These are phyloP conservation scores for Drosophila nigricruria DNA, from an alignment of 2,888 invertebrate genomes.

Conservation along the genomic window DNA sequence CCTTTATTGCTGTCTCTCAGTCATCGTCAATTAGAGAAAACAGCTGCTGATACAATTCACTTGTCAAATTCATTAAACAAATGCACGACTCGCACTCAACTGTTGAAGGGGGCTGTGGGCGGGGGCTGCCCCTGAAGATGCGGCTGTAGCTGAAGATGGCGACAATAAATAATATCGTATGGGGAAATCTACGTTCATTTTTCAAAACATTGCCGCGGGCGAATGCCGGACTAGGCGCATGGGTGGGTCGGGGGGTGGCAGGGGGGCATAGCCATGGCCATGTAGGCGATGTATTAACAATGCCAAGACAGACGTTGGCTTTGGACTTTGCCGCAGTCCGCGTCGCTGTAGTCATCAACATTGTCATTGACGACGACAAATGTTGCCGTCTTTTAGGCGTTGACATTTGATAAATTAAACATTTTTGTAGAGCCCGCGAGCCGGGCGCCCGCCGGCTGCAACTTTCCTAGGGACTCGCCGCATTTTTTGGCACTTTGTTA, in stretches of 20 bases:
- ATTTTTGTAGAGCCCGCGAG: slow-evolving; percentile 62
- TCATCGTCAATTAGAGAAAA: slow-evolving; percentile 52
- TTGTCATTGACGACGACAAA: slow-evolving; percentile 80
- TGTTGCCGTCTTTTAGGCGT: slow-evolving; percentile 79
- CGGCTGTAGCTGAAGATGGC: slow-evolving; percentile 34
- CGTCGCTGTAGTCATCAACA: slow-evolving; percentile 64
- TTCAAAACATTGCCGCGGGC: slow-evolving; percentile 74
- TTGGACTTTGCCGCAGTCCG: slow-evolving; percentile 32
- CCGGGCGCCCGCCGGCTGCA: slow-evolving; percentile 29
- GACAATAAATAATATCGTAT: slow-evolving; percentile 74
- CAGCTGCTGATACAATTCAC: slow-evolving; percentile 59
- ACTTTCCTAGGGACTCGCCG: slow-evolving; percentile 28
- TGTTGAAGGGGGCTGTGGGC: not conserved
- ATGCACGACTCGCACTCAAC: slow-evolving; percentile 43
- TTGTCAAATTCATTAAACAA: slow-evolving; percentile 72
- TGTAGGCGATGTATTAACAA: slow-evolving; percentile 59
- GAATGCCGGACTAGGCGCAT: slow-evolving; percentile 21
- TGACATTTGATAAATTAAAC: slow-evolving; percentile 82
- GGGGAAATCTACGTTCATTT: slow-evolving; percentile 72
- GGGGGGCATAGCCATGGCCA: slow-evolving; percentile 4
- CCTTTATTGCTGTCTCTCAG: slow-evolving; percentile 20
- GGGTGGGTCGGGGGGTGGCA: not conserved
- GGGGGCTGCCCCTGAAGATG: not conserved
- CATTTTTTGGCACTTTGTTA: slow-evolving; percentile 72
- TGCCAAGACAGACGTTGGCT: slow-evolving; percentile 38